Conservation (phyloP, 2,113 vertebrate species). For the Salvelinus fontinalis region DNA sequence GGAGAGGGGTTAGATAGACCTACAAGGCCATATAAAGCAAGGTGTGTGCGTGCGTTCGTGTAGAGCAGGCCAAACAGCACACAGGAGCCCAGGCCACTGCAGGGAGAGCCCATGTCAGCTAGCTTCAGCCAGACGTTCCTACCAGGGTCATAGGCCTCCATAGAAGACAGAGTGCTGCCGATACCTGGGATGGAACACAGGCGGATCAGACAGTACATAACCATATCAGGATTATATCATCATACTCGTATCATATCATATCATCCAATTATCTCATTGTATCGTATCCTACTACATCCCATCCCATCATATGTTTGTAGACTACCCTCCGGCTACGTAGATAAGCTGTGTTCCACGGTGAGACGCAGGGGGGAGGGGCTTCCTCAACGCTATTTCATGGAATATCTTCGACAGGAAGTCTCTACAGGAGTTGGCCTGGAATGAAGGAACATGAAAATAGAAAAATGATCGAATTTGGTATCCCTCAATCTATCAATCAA, state of each 20-base stretch:
- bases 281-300: not conserved
- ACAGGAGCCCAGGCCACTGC: conserved; percentile 80
- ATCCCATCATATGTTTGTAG: not conserved
- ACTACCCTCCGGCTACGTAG: conserved; percentile 77
- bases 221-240: not conserved
- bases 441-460: not conserved
- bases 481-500: no score
- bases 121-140: conserved; percentile 71
- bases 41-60: not conserved
- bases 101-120: conserved; percentile 68
- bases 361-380: conserved; percentile 68
- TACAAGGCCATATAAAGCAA: not conserved
- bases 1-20: no score
- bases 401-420: conserved; percentile 83
- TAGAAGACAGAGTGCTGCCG: conserved; percentile 67
- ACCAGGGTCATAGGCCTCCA: conserved; percentile 76
- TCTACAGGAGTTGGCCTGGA: conserved; percentile 77
- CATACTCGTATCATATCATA: not conserved
- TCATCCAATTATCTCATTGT: not conserved
- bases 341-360: conserved; percentile 77
- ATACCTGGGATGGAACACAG: conserved; percentile 55
- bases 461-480: not conserved
- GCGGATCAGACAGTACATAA: not conserved
- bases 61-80: conserved; percentile 76
- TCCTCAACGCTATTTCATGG: conserved; percentile 80